These are phyloP conservation scores for Puffinus mauretanicus DNA, from an alignment of 2,113 vertebrate genomes.

Conservation along the genomic window DNA sequence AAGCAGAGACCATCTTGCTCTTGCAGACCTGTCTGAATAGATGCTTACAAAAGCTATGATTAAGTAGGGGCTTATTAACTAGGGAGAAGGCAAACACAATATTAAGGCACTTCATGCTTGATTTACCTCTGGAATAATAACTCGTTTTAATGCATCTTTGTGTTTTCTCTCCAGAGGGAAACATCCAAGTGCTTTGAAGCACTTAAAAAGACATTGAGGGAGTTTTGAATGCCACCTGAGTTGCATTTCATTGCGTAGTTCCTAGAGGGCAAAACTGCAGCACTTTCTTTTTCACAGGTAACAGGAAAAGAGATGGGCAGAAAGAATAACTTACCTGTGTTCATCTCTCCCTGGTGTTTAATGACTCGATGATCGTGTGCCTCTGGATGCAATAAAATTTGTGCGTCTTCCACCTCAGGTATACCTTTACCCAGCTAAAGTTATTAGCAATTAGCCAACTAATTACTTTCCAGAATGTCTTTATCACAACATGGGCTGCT, in stretches of 20 bases:
- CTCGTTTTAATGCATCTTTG: not conserved
- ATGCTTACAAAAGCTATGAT: not conserved
- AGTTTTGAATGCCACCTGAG: not conserved
- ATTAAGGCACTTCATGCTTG: not conserved
- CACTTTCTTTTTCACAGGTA: not conserved
- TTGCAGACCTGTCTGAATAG: not conserved
- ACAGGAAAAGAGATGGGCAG: not conserved
- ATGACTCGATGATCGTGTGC: accelerated
- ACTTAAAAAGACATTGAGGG: not conserved
- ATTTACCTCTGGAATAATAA: not conserved
- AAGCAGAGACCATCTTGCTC: not conserved
- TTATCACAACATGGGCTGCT: accelerated
- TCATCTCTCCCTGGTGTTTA: not conserved
- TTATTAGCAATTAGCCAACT: accelerated
- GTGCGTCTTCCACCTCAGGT: not conserved
- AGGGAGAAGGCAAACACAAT: not conserved
- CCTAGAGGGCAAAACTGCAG: not conserved
- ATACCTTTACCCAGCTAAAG: too few species aligned
- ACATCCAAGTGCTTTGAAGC: not conserved
- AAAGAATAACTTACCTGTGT: not conserved
- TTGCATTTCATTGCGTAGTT: not conserved
- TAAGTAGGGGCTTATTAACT: not conserved
- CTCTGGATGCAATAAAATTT: not conserved
- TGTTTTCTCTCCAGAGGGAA: not conserved
- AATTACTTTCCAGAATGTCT: not conserved